Conservation (phyloP, 2,797 vertebrate species). For the Hapalemur alaotrensis region DNA sequence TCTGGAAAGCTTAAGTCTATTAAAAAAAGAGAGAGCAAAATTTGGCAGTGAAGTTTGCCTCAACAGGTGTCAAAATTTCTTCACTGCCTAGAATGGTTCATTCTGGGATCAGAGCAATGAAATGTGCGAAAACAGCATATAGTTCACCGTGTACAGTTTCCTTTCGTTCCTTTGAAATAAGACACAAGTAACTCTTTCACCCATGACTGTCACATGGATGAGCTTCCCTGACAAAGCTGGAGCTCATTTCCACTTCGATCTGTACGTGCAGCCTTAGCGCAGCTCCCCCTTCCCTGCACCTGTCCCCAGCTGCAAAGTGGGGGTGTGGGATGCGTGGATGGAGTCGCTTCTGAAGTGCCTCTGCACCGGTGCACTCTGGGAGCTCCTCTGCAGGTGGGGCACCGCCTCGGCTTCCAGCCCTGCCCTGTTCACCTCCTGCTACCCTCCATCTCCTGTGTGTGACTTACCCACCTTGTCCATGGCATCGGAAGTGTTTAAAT, state of each 20-base stretch:
- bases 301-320: neutral
- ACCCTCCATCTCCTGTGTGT: neutral
- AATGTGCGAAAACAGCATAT: too few relatives aligned
- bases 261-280: rapidly evolving
- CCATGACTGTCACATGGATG: rapidly evolving
- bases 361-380: neutral
- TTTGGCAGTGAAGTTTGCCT: neutral
- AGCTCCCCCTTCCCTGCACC: neutral
- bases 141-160: neutral
- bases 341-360: neutral
- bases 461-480: neutral
- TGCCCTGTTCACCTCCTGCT: neutral
- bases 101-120: neutral
- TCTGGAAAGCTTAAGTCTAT: neutral
- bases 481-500: neutral
- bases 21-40: neutral
- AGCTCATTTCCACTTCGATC: neutral
- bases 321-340: neutral
- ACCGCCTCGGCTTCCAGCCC: neutral
- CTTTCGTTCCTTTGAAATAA: neutral
- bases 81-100: neutral
- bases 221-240: neutral
- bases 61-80: neutral
- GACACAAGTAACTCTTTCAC: neutral
- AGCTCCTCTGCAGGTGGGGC: neutral